Conservation (phyloP, 2,113 vertebrate genomes). For the Oceanites oceanicus region DNA sequence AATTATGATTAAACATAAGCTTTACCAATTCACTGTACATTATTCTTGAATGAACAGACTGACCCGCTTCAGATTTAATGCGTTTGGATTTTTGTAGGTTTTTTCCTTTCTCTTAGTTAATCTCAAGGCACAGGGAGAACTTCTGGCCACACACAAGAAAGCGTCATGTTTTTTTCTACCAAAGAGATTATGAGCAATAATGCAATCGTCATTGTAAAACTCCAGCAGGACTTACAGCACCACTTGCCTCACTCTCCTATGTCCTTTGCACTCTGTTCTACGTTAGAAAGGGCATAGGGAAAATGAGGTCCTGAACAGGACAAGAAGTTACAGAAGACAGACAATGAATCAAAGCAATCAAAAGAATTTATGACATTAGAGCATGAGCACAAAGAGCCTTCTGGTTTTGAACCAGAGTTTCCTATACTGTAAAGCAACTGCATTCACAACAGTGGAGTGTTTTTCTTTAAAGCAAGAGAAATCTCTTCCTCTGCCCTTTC, state of each 20-base stretch:
- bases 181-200: not conserved
- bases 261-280: not conserved
- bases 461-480: not conserved
- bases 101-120: not conserved
- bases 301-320: not conserved
- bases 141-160: not conserved
- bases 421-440: not conserved
- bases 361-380: not conserved
- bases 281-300: not conserved
- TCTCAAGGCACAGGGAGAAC: not conserved
- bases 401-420: not conserved
- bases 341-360: not conserved
- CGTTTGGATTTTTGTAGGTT: not conserved
- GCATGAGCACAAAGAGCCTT: not conserved
- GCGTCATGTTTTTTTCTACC: accelerated
- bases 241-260: not conserved
- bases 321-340: not conserved
- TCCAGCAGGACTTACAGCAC: not conserved
- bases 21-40: not conserved
- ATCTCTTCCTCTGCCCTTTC: not conserved
- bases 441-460: not conserved
- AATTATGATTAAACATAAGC: not conserved
- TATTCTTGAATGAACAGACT: not conserved
- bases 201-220: not conserved
- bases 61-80: not conserved